These are phyloP conservation scores for Ormyrus pomaceus DNA, from an alignment of 2,888 invertebrate species.

Conservation along the genomic window DNA sequence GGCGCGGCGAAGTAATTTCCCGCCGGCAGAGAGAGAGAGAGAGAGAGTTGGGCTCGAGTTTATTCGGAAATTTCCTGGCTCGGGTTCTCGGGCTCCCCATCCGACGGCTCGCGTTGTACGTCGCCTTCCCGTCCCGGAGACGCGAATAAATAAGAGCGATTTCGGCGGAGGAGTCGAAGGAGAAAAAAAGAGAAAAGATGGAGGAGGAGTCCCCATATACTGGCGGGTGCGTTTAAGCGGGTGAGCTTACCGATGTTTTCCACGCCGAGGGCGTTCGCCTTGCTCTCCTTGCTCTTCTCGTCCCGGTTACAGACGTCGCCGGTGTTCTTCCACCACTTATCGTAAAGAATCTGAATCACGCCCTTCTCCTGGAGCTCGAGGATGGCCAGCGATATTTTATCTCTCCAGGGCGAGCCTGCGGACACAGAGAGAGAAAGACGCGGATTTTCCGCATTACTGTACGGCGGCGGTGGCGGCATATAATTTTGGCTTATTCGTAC, in stretches of 20 bases:
- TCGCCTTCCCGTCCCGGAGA: background rate
- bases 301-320: conserved; percentile 93
- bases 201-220: background rate
- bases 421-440: background rate
- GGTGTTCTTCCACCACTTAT: conserved; percentile 99
- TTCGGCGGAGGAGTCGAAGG: background rate
- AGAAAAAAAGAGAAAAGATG: background rate
- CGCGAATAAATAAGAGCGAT: conserved; percentile 18
- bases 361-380: conserved; percentile 97
- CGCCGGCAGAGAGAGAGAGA: no score
- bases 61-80: conserved; percentile 14
- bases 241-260: conserved; percentile 86
- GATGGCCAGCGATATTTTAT: conserved; percentile 95
- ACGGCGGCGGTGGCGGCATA: background rate
- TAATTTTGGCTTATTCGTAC: conserved; percentile 11
- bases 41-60: conserved; percentile 17
- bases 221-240: conserved; percentile 40
- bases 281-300: conserved; percentile 91
- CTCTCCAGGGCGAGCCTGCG: conserved; percentile 92
- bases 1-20: conserved; percentile 13
- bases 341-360: conserved; percentile 93
- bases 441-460: background rate
- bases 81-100: background rate
- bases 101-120: background rate
- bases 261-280: conserved; percentile 94